Conservation (phyloP, 2,113 vertebrate species). For the Picathartes gymnocephalus region DNA sequence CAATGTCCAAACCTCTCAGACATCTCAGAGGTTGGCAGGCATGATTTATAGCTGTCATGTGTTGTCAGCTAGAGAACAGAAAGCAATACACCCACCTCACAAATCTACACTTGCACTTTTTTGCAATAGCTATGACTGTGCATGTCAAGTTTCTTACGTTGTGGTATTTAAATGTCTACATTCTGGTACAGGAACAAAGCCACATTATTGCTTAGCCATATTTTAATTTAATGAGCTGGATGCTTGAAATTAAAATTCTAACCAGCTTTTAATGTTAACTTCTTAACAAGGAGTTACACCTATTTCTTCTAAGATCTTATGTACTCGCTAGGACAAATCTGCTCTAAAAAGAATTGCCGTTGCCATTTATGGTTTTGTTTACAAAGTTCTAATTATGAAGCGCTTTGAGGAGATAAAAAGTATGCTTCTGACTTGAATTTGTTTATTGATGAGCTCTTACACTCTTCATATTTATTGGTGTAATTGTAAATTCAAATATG, state of each 20-base stretch:
- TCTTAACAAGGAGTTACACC: background rate
- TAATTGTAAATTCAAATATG: background rate
- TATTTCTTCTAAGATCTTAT: background rate
- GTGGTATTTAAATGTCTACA: background rate
- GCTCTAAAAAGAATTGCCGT: background rate
- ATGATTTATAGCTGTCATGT: background rate
- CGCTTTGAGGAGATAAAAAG: background rate
- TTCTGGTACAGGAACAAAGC: background rate
- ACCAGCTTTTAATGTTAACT: background rate
- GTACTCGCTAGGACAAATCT: background rate
- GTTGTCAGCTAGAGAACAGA: background rate
- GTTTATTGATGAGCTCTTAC: background rate
- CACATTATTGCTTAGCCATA: background rate
- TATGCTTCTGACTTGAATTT: background rate
- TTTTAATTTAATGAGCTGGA: background rate
- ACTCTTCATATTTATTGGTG: rapidly evolving
- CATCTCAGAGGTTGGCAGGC: background rate
- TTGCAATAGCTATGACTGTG: background rate
- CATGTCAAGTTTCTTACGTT: background rate
- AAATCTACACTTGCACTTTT: background rate
- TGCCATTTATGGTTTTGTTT: background rate
- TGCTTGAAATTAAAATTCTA: background rate
- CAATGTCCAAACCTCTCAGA: background rate
- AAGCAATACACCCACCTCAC: background rate
- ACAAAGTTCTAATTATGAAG: background rate